Conservation (phyloP, 2,113 vertebrate species). For the Lophochroa leadbeateri region DNA sequence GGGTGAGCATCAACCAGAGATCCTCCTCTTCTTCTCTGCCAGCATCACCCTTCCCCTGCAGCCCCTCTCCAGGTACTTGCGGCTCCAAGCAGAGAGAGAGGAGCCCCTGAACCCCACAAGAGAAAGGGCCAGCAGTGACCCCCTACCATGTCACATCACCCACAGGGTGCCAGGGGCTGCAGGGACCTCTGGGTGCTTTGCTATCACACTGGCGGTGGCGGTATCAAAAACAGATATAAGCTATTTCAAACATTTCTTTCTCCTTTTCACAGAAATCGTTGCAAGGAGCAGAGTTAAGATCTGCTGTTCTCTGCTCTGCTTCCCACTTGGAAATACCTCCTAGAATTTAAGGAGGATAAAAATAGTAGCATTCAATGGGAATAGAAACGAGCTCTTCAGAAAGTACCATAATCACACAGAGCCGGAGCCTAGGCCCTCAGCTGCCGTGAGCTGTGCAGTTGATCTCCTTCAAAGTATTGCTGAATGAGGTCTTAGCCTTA, state of each 20-base stretch:
- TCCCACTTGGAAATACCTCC: conserved; percentile 51
- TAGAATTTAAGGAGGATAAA: conserved; percentile 44
- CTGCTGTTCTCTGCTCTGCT: conserved; percentile 21
- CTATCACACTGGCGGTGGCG: rapidly evolving
- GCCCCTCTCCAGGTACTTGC: background rate
- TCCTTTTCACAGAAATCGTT: background rate
- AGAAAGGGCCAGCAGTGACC: background rate
- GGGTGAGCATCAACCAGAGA: background rate
- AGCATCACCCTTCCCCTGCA: rapidly evolving
- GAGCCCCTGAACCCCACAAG: rapidly evolving
- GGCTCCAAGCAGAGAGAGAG: background rate
- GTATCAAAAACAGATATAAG: background rate
- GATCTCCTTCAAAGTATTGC: conserved; percentile 12
- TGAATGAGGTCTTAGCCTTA: conserved; percentile 18
- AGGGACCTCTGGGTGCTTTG: background rate
- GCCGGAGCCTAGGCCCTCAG: background rate
- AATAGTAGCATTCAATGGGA: conserved; percentile 24
- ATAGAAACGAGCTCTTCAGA: background rate
- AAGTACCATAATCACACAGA: background rate
- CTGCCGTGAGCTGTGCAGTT: background rate
- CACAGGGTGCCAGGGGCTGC: background rate
- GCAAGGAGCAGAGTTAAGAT: background rate
- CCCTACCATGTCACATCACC: background rate
- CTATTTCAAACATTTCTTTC: background rate
- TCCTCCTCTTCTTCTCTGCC: background rate